A percentile compares a stretch with the other conserved stretches of the same genome.
These are phyloP conservation scores for Rhynchonycteris naso DNA, from an alignment of 2,797 vertebrate genomes.

Conservation along the genomic window DNA sequence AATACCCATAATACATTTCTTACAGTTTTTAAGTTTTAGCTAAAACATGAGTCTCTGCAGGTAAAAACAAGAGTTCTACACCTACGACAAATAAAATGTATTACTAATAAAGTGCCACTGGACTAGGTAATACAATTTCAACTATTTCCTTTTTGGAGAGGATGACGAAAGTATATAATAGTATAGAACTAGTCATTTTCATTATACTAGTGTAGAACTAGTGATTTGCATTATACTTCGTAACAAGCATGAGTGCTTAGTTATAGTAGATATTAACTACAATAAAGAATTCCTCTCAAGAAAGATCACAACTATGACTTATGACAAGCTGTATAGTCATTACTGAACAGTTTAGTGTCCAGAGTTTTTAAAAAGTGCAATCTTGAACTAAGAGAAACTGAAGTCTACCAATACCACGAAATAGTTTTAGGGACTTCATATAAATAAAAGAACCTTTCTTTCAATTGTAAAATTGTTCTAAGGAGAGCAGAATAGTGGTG, in stretches of 20 bases:
- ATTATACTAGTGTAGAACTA: slow-evolving; percentile 46
- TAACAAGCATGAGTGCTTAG: slow-evolving; percentile 56
- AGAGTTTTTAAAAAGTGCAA: slow-evolving; percentile 61
- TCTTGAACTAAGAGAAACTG: slow-evolving; percentile 48
- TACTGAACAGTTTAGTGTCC: slow-evolving; percentile 27
- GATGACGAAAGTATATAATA: slow-evolving; percentile 47
- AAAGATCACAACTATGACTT: slow-evolving; percentile 52
- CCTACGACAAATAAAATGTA: slow-evolving; percentile 55
- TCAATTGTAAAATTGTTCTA: slow-evolving; percentile 34
- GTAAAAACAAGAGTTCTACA: slow-evolving; percentile 53
- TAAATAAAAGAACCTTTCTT: slow-evolving; percentile 30
- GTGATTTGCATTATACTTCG: slow-evolving; percentile 50
- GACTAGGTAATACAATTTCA: slow-evolving; percentile 22
- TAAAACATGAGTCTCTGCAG: slow-evolving; percentile 55
- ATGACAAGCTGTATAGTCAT: slow-evolving; percentile 15
- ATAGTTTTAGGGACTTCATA: slow-evolving; percentile 49
- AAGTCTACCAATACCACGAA: slow-evolving; percentile 57
- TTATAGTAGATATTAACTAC: slow-evolving; percentile 26
- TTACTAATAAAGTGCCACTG: slow-evolving; percentile 67
- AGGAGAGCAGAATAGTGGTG: not conserved
- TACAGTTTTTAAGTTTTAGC: slow-evolving; percentile 50
- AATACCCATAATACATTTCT: slow-evolving; percentile 53
- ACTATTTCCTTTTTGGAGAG: slow-evolving; percentile 39
- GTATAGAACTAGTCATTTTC: slow-evolving; percentile 29
- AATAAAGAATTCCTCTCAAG: slow-evolving; percentile 29